Evolutionary conservation across 2,888 invertebrate genomes (phyloP).

Genomic region (Pocota personata): DNA sequence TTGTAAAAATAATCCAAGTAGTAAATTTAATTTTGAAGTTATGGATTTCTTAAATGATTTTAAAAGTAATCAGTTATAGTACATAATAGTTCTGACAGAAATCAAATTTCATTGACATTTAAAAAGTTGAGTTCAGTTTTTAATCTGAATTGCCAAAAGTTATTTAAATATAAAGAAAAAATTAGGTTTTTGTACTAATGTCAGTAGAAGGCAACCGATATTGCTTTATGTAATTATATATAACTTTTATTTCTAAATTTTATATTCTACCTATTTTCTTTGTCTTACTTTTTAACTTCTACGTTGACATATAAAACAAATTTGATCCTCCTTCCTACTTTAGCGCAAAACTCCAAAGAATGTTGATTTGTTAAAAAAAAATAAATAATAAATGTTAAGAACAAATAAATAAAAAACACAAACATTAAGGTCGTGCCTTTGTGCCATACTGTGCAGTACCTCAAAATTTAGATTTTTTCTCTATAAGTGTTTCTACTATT

Average conservation of each 20-base stretch:
- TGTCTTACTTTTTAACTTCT: constrained; percentile 12
- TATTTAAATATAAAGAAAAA: background rate
- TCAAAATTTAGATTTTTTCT: constrained; percentile 74
- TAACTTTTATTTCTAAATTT: background rate
- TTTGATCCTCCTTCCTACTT: background rate
- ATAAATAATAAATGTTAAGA: constrained; percentile 65
- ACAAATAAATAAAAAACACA: constrained; percentile 70
- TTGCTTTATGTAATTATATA: background rate
- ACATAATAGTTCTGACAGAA: no score
- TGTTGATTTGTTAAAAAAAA: constrained; percentile 31
- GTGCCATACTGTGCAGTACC: constrained; percentile 84
- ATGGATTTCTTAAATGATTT: no score
- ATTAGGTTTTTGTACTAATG: background rate
- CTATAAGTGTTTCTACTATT: background rate
- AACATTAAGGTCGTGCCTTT: constrained; percentile 68
- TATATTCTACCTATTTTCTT: constrained; percentile 11
- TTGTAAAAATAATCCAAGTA: no score
- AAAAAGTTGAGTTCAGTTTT: background rate
- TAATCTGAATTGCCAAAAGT: background rate
- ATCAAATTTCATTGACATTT: no score
- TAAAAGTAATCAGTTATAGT: no score
- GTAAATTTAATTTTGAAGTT: no score
- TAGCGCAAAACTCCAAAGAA: constrained; percentile 71
- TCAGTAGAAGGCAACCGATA: background rate
- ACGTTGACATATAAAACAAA: constrained; percentile 28